Evolutionary conservation across 2,797 vertebrate genomes (phyloP), one percentile per base, ranked within the genome.

Genomic region (Allenopithecus nigroviridis): DNA sequence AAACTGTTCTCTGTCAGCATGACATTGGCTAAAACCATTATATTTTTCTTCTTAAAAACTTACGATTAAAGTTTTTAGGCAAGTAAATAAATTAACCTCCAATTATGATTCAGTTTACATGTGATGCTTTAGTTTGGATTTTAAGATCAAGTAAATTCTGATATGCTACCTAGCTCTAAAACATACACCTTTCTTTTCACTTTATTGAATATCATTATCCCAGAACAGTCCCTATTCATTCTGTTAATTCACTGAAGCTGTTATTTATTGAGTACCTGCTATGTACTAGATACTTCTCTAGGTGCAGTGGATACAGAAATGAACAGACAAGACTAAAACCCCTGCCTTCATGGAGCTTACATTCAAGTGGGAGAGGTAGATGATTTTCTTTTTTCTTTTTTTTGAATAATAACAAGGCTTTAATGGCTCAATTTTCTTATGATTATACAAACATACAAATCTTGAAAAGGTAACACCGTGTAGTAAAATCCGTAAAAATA

Each of bases 51-150:
- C 46, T 89, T 89, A 91, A 95, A 92, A 90, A 22, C 28, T 94
- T 55, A 92, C 87, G 39, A 64, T 91, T 12, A 89, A 93, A 89
- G n/a, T 94, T 91, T 33, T 89, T 78, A 85, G 85, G 53, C 24
- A 93, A 91, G 46, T 26, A 94, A 97, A 85, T 93, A 89, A 97
- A 91, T 93, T 39, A 94, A 89, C 75, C 24, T 19, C 75, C 72
- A 79, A 84, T 96, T 81, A 93, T 75, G 33, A 79, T 50, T 19
- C 41, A 59, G 24, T 89, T 91, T 94, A 16, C 36, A 72, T 91
- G 43, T 64, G 48, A 91, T 85, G 24, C 39, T 97, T 92, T 57
- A 79, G 92, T 81, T 91, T 76, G 5, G 88, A 74, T 88, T 95
- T 96, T 88, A 88, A 30, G 39, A 46, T 87, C 28, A 95, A 95